phyloP scores from a whole-genome alignment of 2,797 vertebrate species.

The Molossus alvarezi region DNA sequence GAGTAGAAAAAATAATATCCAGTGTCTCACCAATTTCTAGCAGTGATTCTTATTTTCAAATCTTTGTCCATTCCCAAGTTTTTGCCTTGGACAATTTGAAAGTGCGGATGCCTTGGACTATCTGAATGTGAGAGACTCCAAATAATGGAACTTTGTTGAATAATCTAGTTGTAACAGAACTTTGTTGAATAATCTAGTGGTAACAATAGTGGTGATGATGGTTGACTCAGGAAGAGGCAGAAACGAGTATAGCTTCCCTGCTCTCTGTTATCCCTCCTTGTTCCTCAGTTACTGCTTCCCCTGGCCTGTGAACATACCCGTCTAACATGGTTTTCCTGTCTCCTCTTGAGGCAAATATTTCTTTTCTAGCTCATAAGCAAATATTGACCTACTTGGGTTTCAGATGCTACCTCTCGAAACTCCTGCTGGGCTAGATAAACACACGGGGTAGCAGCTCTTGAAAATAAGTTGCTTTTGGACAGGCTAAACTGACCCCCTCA shows the following conservation, averaged over 20 bases:
- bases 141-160: background rate
- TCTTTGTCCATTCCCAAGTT: conserved; percentile 9
- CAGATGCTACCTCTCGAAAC: conserved; percentile 65
- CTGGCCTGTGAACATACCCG: background rate
- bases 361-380: conserved; percentile 79
- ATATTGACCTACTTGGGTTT: conserved; percentile 80
- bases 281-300: background rate
- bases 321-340: background rate
- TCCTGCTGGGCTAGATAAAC: conserved; percentile 65
- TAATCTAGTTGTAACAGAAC: background rate
- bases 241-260: background rate
- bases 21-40: background rate
- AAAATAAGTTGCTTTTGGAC: conserved; percentile 57
- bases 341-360: conserved; percentile 16
- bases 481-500: background rate
- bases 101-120: background rate
- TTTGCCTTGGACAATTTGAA: background rate
- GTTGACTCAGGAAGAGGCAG: background rate
- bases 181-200: background rate
- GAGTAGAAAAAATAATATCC: background rate
- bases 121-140: background rate
- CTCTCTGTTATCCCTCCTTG: background rate
- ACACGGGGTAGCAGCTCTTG: conserved; percentile 43
- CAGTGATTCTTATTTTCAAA: background rate
- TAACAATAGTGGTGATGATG: background rate